Evolutionary conservation across 2,888 invertebrate species (phyloP), one percentile per base, ranked within the genome.

Genomic region (Chymomyza fuscimana): DNA sequence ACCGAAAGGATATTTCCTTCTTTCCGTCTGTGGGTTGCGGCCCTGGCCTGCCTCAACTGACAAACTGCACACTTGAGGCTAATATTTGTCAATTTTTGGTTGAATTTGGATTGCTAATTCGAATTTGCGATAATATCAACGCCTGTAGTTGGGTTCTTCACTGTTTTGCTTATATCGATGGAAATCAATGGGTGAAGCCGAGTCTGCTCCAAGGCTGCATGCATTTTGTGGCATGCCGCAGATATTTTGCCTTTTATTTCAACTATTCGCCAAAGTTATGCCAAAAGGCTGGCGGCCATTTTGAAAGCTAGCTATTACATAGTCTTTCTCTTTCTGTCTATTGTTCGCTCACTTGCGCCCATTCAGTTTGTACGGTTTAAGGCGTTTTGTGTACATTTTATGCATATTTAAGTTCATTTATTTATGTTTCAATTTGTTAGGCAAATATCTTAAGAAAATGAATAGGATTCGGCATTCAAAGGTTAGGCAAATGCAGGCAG

Each of bases 371-470:
- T 1, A 12, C 12, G 40, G 40, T 12, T 46, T 12, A 12, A 12
- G 40, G 12, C 40, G 40, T 46, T 12, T 46, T 12, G 40, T 46
- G 40, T 46, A 46, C 10, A 46, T 78, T 76, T 69, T 70, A 72
- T 82, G 82, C 87, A 82, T 82, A 87, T 82, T 87, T 82, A 70
- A 82, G 86, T 73, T 71, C 70, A 80, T 87, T 82, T 82, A 87
- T 84, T 82, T 84, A 72, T 74, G 68, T 79, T 82, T 78, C 87
- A 86, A 86, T 81, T 81, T 80, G 71, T 67, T 63, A 56, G 56
- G 60, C 19, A 32, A 36, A 36, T 60, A 19, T 19, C 52, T 46
- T 10, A 58, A 22, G 58, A 22, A 25, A 25, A 60, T 29, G 12
- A 12, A 46, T 12, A 12, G 40, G 12, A 46, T 4, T 10, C 40